Base-by-base conservation (phyloP, 2,888 invertebrate genomes). In the Polydrusus cervinus region DNA sequence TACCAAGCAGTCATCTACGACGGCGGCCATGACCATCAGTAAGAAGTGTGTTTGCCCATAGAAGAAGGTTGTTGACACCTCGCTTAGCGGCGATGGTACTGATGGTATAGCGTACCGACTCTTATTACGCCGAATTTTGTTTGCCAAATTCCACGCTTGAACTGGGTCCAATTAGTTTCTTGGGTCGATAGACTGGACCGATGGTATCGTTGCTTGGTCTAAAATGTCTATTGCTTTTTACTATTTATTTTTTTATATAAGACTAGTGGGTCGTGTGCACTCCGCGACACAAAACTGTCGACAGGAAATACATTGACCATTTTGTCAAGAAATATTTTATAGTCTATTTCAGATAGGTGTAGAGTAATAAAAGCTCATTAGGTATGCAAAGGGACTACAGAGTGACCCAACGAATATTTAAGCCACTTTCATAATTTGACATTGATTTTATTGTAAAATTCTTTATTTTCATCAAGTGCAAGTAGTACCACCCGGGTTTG, bases 21-120 rank as follows among this genome's bases (percentile, higher is more conserved):
- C 74, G 69, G 43, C 74, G 69, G 43, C 74, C 74, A 64, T 74
- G 74, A 74, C 74, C 74, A 74, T 69, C 65, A 67, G 71, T 51
- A 60, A 38, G 9, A 18, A 30, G 66, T 66, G 40, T 67, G 47
- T 51, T 53, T 53, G 62, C 57, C 43, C 71, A 55, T 65, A 64
- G 71, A 71, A 71, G 69, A 34, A 74, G 74, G 74, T 74, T 74
- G 51, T 74, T 74, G 74, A 74, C 74, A 53, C 53, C 20, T 18
- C 51, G 18, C 40, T 53, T 40, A 43, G 51, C 25, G 49, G 10
- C 10, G 34, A 34, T 16, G 51, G n/a, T 43, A 43, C 34, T 34
- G 34, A 67, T 55, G 67, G 55, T 51, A 43, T 43, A 38, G 9
- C 38, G 38, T 40, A 18, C 9, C 53, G 55, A 43, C 43, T 67